Conservation (phyloP, 2,113 vertebrate species). For the Pseudolaguvia tuberculata region DNA sequence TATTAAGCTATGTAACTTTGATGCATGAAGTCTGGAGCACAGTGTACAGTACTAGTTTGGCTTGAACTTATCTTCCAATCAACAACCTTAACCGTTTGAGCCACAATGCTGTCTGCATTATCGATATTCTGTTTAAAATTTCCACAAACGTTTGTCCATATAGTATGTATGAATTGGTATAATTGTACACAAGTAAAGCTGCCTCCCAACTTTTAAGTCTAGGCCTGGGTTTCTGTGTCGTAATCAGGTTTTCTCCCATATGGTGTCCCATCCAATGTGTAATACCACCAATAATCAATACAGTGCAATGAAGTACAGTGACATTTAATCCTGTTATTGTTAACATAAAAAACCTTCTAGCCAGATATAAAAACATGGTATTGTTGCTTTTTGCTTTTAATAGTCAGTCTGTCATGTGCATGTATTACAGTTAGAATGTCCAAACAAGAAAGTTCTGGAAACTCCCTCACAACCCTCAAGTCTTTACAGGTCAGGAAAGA, state of each 20-base stretch:
- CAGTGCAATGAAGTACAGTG: background rate
- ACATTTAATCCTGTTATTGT: slow-evolving; percentile 6
- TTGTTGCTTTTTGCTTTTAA: background rate
- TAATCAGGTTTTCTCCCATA: background rate
- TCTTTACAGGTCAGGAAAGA: slow-evolving; percentile 30
- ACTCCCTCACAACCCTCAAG: slow-evolving; percentile 32
- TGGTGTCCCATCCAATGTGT: background rate
- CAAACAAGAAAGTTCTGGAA: slow-evolving; percentile 35
- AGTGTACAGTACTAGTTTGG: too few species aligned
- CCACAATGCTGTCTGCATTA: too few species aligned
- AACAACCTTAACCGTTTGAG: too few species aligned
- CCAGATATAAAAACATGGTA: background rate
- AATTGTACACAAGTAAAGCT: background rate
- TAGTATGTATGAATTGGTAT: too few species aligned
- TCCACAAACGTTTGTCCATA: too few species aligned
- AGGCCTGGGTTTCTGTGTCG: background rate
- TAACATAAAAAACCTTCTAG: background rate
- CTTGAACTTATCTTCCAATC: too few species aligned
- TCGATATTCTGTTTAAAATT: too few species aligned
- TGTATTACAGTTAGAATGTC: slow-evolving; percentile 34
- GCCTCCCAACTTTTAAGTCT: background rate
- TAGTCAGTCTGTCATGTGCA: slow-evolving; percentile 21
- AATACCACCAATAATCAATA: background rate
- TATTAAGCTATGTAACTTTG: too few species aligned
- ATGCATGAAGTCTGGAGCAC: too few species aligned